Evolutionary conservation across 2,797 vertebrate genomes (phyloP), one percentile per base, ranked within the genome.

Genomic region (Phyllotis vaccarum): DNA sequence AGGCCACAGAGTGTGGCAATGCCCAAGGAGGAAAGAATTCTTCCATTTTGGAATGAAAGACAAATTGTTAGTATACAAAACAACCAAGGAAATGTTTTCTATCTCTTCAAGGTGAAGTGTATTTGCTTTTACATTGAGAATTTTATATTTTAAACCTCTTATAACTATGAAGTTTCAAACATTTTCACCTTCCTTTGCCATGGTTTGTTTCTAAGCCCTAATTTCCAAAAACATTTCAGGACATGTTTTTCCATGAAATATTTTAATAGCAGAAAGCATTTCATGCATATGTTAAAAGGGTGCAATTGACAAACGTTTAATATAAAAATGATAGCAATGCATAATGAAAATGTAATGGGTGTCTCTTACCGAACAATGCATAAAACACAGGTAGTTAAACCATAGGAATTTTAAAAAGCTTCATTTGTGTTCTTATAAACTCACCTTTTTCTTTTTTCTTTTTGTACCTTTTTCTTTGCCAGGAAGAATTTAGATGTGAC

Each of bases 341-440:
- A 92, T 95, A 91, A 96, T 92, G 31, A 97, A 94, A 54, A 92
- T 86, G n/a, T 29, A 98, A 96, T 94, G 21, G n/a, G 85, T 75
- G 62, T 40, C 1, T 90, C 97, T 97, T 95, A 17, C 27, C 56
- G 68, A 96, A 86, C 4, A 96, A 62, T 85, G 87, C 43, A 27
- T 86, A 29, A 40, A 97, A 93, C 64, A 89, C 6, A n/a, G 52
- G 92, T 86, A 90, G 12, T 27, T 98, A 91, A 97, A 95, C 86
- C 46, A 92, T 62, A 96, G 14, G 89, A 87, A 97, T 95, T 87
- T 92, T 34, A 93, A 68, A 96, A 96, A 72, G 80, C 90, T 98
- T 96, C 46, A 95, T 98, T 70, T 89, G 52, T 46, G 5, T 92
- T 86, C 3, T 96, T 97, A 64, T 17, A 46, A 93, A 89, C 34